Evolutionary conservation across 2,888 invertebrate species (phyloP).

Genomic region (Crossocerus cetratus): DNA sequence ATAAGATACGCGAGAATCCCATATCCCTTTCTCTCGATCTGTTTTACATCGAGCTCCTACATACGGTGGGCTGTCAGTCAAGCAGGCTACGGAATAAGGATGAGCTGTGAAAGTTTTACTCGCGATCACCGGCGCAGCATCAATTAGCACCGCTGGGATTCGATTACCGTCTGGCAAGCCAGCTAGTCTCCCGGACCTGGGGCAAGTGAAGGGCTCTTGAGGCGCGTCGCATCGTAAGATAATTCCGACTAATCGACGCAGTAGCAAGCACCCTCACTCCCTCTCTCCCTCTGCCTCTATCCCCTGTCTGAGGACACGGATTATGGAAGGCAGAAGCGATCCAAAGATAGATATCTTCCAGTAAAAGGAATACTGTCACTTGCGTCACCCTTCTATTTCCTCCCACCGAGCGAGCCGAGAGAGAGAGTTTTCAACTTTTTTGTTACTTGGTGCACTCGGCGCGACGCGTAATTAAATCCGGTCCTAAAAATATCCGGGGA

Average conservation of each 20-base stretch:
- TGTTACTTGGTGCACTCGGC: neutral
- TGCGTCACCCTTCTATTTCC: neutral
- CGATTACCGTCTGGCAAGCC: constrained; percentile 54
- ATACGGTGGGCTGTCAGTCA: constrained; percentile 46
- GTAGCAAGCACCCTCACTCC: neutral
- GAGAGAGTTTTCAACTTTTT: neutral
- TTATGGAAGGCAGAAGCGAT: constrained; percentile 26
- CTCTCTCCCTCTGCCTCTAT: too few relatives aligned
- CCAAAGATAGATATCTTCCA: constrained; percentile 40
- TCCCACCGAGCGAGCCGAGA: neutral
- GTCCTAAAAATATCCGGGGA: constrained; percentile 42
- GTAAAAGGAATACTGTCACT: constrained; percentile 9
- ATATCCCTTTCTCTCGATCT: constrained; percentile 15
- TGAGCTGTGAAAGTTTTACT: constrained; percentile 55
- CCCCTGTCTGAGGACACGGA: constrained; percentile 24
- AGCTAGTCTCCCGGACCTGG: constrained; percentile 60
- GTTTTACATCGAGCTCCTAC: neutral
- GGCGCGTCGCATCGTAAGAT: constrained; percentile 50
- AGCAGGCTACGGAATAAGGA: constrained; percentile 38
- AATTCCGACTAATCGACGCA: constrained; percentile 66
- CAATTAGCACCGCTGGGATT: constrained; percentile 55
- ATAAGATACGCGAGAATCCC: constrained; percentile 17
- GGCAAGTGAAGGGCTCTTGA: constrained; percentile 55
- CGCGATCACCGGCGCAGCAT: constrained; percentile 52
- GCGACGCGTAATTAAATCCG: constrained; percentile 45